These are phyloP conservation scores for Drosophila neocordata DNA, from an alignment of 1,140 invertebrate genomes.

Conservation along the genomic window DNA sequence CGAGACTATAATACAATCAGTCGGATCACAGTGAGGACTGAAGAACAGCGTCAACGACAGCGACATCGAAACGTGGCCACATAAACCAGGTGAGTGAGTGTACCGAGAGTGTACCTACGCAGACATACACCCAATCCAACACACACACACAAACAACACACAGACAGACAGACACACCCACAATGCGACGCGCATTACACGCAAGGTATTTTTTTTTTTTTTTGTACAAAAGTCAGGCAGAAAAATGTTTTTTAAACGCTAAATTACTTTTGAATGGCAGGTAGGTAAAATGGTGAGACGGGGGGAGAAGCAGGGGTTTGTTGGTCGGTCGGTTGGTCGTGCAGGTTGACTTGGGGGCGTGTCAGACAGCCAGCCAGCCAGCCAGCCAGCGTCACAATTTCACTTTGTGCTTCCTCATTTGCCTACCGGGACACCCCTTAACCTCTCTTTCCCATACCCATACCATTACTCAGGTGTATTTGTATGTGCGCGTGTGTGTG, in stretches of 20 bases:
- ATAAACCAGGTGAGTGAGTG: constrained; percentile 63
- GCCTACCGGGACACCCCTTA: constrained; percentile 1
- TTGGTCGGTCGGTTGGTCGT: not conserved
- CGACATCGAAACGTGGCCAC: constrained; percentile 68
- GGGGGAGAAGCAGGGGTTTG: not conserved
- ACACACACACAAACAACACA: constrained; percentile 7
- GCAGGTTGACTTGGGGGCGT: constrained; percentile 21
- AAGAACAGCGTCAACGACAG: constrained; percentile 35
- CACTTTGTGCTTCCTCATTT: constrained; percentile 71
- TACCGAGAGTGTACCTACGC: constrained; percentile 1
- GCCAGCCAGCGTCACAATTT: constrained; percentile 71
- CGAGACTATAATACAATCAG: constrained; percentile 66
- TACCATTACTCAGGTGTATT: not conserved
- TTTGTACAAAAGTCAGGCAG: constrained; percentile 61
- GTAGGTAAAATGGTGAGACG: not conserved
- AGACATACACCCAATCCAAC: constrained; percentile 1
- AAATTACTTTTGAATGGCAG: constrained; percentile 80
- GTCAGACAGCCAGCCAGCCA: constrained; percentile 60
- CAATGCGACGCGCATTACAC: constrained; percentile 61
- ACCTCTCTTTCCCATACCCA: not conserved
- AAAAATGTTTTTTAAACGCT: constrained; percentile 81
- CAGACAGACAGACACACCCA: constrained; percentile 4
- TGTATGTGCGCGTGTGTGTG: constrained; percentile 30
- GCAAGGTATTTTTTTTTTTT: constrained; percentile 69
- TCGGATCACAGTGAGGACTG: constrained; percentile 67